Evolutionary conservation across 1,140 invertebrate genomes (phyloP).

Genomic region (Dufourea novaeangliae): DNA sequence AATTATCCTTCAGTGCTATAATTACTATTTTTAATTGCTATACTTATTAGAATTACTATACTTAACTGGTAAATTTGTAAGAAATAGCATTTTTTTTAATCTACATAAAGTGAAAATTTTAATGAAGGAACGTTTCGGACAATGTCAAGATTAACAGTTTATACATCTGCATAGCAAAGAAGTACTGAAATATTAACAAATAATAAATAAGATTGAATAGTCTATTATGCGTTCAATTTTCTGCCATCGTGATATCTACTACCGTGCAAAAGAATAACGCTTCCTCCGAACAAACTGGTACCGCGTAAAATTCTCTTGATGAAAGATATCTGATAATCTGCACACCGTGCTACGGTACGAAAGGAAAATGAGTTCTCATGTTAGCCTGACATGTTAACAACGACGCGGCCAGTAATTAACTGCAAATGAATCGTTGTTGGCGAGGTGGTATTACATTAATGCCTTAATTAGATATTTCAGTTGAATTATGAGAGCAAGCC

Average conservation of each 20-base stretch:
- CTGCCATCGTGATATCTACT: not conserved
- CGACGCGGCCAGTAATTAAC: constrained; percentile 16
- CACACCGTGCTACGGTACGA: not conserved
- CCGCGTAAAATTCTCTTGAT: not conserved
- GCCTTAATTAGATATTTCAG: constrained; percentile 42
- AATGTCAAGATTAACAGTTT: no score
- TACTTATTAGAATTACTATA: no score
- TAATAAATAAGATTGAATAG: no score
- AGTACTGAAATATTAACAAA: no score
- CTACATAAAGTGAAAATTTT: no score
- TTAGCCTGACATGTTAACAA: constrained; percentile 14
- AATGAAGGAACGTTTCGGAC: no score
- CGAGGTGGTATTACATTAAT: not conserved
- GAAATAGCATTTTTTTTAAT: no score
- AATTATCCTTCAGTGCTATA: no score
- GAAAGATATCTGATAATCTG: not conserved
- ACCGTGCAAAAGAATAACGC: not conserved
- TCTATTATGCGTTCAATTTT: no score
- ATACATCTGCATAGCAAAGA: no score
- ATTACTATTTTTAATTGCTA: no score
- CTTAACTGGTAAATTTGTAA: no score
- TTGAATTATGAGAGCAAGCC: not conserved
- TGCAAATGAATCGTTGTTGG: not conserved
- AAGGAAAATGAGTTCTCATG: not conserved
- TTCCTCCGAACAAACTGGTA: not conserved